Evolutionary conservation across 2,113 vertebrate species (phyloP).

Genomic region (Setophaga coronata): DNA sequence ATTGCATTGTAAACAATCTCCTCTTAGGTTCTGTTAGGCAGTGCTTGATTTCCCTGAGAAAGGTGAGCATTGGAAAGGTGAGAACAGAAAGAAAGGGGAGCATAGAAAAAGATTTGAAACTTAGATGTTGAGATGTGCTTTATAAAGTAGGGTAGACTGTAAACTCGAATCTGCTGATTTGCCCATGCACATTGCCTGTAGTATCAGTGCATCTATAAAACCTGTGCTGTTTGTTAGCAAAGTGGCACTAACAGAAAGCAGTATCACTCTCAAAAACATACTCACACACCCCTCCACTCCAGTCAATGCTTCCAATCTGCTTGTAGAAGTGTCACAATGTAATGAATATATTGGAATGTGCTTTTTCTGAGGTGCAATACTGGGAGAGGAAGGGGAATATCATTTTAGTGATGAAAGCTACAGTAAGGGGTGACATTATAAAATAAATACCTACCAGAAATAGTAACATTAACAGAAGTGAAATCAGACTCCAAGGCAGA

Average conservation of each 20-base stretch:
- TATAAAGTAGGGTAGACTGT: neutral
- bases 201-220: neutral
- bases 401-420: neutral
- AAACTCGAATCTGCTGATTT: neutral
- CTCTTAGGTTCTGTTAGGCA: neutral
- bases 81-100: too few relatives aligned
- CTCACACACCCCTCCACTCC: fast-evolving
- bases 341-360: neutral
- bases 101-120: neutral
- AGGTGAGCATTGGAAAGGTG: neutral
- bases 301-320: neutral
- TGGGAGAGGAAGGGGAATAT: neutral
- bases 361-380: neutral
- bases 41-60: neutral
- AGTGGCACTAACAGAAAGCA: neutral
- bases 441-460: neutral
- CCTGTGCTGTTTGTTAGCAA: neutral
- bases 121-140: neutral
- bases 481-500: neutral
- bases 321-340: neutral
- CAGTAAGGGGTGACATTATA: neutral
- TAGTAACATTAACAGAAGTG: neutral
- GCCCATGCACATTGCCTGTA: fast-evolving
- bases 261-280: neutral
- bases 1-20: neutral